phyloP scores from a whole-genome alignment of 2,113 vertebrate species.

The Oceanites oceanicus region DNA sequence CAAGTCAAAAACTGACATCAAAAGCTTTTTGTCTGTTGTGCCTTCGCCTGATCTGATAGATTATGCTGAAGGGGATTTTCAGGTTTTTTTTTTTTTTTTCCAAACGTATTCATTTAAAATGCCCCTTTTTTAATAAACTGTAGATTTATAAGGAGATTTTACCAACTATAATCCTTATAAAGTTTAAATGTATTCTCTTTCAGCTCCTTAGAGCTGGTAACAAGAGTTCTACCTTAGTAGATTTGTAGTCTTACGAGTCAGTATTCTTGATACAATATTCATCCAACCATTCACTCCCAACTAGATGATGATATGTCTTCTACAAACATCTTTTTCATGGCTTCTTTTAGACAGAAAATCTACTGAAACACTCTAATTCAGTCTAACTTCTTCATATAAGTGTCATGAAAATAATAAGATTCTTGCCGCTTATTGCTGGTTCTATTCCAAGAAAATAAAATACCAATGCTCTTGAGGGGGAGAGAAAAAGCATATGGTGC shows the following conservation, averaged over 20 bases:
- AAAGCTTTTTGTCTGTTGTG: background rate
- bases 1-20: background rate
- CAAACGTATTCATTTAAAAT: background rate
- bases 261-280: background rate
- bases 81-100: background rate
- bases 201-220: background rate
- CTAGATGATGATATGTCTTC: background rate
- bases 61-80: background rate
- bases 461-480: background rate
- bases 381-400: background rate
- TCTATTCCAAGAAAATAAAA: background rate
- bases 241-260: background rate
- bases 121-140: background rate
- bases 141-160: background rate
- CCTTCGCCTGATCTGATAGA: background rate
- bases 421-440: background rate
- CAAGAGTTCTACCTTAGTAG: background rate
- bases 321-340: background rate
- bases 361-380: background rate
- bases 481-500: background rate
- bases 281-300: background rate
- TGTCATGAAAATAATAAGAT: background rate
- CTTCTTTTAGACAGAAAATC: background rate
- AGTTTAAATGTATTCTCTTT: background rate
- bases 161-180: background rate